Conservation (phyloP, 2,888 invertebrate genomes). For the Phengaris arion region DNA sequence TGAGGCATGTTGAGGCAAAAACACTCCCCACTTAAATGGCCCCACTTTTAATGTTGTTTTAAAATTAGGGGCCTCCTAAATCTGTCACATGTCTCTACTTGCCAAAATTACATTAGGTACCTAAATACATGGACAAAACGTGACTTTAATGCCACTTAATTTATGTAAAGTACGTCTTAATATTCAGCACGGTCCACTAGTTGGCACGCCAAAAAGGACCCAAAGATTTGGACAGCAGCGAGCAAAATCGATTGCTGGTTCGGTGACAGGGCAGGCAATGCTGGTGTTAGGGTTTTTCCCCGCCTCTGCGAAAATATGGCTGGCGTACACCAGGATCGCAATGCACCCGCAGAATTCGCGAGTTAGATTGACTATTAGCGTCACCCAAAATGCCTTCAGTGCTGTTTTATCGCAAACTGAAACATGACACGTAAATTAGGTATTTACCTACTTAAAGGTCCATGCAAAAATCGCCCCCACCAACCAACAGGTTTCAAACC, state of each 20-base stretch:
- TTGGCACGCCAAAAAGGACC: slow-evolving; percentile 70
- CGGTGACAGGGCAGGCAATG: slow-evolving; percentile 58
- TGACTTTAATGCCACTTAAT: too few relatives aligned
- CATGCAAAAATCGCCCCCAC: too few relatives aligned
- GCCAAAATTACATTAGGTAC: too few relatives aligned
- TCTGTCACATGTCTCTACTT: too few relatives aligned
- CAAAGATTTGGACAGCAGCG: slow-evolving; percentile 67
- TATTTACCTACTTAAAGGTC: too few relatives aligned
- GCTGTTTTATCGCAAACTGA: slow-evolving; percentile 64
- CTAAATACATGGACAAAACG: too few relatives aligned
- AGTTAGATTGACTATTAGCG: slow-evolving; percentile 66
- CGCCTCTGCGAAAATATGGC: slow-evolving; percentile 68
- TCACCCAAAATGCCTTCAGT: slow-evolving; percentile 71
- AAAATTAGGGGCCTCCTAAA: too few relatives aligned
- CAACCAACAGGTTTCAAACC: too few relatives aligned
- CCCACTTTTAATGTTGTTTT: too few relatives aligned
- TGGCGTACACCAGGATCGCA: slow-evolving; percentile 69
- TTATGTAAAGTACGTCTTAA: too few relatives aligned
- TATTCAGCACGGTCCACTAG: slow-evolving; percentile 60
- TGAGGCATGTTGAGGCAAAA: too few relatives aligned
- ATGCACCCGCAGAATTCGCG: slow-evolving; percentile 74
- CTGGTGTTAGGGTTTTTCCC: slow-evolving; percentile 52
- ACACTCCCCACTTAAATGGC: too few relatives aligned
- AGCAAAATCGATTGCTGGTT: slow-evolving; percentile 70
- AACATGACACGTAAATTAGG: slow-evolving; percentile 25